Evolutionary conservation across 2,888 invertebrate genomes (phyloP).

Genomic region (Trisateles emortualis): DNA sequence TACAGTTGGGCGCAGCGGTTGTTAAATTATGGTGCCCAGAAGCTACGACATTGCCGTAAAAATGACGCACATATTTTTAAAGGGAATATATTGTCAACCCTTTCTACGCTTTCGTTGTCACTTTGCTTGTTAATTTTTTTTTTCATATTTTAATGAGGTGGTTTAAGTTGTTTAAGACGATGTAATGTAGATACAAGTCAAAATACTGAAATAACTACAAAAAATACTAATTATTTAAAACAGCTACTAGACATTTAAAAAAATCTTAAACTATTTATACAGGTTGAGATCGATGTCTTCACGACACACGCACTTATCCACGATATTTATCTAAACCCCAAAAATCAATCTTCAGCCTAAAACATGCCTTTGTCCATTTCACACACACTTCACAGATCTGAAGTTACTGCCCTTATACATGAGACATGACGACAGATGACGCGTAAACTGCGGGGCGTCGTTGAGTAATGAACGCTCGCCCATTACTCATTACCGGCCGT

Average conservation of each 20-base stretch:
- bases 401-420: constrained; percentile 49
- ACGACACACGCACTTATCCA: constrained; percentile 26
- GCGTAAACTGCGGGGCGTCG: constrained; percentile 73
- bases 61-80: constrained; percentile 47
- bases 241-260: no score
- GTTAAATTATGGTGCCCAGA: constrained; percentile 56
- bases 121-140: constrained; percentile 38
- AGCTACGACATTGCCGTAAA: constrained; percentile 41
- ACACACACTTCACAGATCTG: constrained; percentile 46
- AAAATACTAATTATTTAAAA: no score
- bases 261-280: background rate
- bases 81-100: constrained; percentile 39
- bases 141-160: constrained; percentile 23
- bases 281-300: constrained; percentile 6
- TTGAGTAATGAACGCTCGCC: constrained; percentile 76
- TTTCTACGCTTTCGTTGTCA: constrained; percentile 33
- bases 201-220: no score
- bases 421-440: constrained; percentile 73
- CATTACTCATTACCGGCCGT: constrained; percentile 73
- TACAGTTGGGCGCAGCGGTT: constrained; percentile 65
- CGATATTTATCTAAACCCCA: constrained; percentile 21
- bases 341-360: constrained; percentile 37
- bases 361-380: constrained; percentile 32
- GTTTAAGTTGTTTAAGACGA: background rate
- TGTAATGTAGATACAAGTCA: no score